phyloP scores from a whole-genome alignment of 1,140 invertebrate genomes.

The Euura lappo region DNA sequence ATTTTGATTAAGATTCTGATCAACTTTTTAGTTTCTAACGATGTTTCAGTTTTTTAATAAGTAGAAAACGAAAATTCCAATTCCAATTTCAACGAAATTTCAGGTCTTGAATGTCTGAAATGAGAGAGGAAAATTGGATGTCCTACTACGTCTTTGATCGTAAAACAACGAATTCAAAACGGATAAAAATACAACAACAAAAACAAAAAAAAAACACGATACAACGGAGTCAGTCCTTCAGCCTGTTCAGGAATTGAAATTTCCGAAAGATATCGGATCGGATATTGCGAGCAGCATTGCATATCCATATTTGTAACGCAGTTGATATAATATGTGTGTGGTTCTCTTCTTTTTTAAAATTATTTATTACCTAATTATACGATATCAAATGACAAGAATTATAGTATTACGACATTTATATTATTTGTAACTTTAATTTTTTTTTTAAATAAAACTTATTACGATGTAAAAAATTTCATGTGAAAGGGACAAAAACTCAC shows the following conservation, averaged over 20 bases:
- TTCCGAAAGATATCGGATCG: neutral
- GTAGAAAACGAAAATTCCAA: too few species aligned
- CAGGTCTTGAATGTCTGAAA: neutral
- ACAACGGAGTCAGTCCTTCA: too few species aligned
- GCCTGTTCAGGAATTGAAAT: neutral
- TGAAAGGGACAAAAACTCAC: neutral
- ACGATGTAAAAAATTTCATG: neutral
- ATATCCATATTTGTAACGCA: constrained; percentile 7
- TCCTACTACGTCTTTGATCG: neutral
- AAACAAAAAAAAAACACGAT: too few species aligned
- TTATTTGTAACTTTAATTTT: constrained; percentile 3
- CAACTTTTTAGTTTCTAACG: too few species aligned
- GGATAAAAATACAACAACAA: neutral
- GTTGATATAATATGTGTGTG: neutral
- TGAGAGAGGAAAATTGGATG: neutral
- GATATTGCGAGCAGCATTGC: neutral
- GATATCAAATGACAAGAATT: neutral
- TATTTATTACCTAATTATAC: neutral
- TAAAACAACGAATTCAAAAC: constrained; percentile 3
- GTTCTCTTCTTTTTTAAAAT: neutral
- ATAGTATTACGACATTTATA: constrained; percentile 5
- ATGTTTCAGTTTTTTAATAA: too few species aligned
- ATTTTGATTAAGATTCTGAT: neutral
- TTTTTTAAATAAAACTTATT: neutral
- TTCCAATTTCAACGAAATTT: neutral